A percentile compares a stretch with the other conserved stretches of the same genome.
phyloP scores from a whole-genome alignment of 2,888 invertebrate species.

The Diabrotica balteata region DNA sequence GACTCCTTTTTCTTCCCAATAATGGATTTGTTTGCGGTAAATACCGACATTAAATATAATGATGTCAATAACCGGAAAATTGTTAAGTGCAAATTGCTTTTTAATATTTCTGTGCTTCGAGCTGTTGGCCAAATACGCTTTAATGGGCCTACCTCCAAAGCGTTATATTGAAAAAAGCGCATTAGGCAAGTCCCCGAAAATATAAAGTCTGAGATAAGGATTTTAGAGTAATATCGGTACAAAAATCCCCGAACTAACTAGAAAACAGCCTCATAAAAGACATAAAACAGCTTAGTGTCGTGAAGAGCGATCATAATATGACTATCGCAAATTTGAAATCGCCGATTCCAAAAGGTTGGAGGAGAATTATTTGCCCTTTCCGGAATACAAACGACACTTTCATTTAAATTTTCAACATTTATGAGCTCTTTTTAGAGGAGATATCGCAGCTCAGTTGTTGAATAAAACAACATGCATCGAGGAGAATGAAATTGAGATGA shows the following conservation, averaged over 20 bases:
- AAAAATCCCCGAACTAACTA: conserved; percentile 16
- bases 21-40: too few species aligned
- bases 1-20: too few species aligned
- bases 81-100: too few species aligned
- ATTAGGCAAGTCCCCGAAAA: not conserved
- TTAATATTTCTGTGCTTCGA: too few species aligned
- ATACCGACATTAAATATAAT: too few species aligned
- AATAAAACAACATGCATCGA: conserved; percentile 23
- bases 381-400: conserved; percentile 44
- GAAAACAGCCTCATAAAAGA: conserved; percentile 35
- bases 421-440: conserved; percentile 27
- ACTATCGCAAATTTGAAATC: conserved; percentile 43
- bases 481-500: conserved; percentile 5
- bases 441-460: conserved; percentile 27
- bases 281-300: conserved; percentile 39
- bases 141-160: too few species aligned
- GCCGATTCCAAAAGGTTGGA: conserved; percentile 35
- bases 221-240: not conserved
- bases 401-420: conserved; percentile 44
- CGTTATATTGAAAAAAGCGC: not conserved
- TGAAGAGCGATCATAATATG: conserved; percentile 40
- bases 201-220: not conserved
- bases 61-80: too few species aligned
- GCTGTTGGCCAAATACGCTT: too few species aligned
- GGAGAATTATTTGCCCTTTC: conserved; percentile 33